Conservation (phyloP, 2,113 vertebrate species). For the Formicarius rufipectus region DNA sequence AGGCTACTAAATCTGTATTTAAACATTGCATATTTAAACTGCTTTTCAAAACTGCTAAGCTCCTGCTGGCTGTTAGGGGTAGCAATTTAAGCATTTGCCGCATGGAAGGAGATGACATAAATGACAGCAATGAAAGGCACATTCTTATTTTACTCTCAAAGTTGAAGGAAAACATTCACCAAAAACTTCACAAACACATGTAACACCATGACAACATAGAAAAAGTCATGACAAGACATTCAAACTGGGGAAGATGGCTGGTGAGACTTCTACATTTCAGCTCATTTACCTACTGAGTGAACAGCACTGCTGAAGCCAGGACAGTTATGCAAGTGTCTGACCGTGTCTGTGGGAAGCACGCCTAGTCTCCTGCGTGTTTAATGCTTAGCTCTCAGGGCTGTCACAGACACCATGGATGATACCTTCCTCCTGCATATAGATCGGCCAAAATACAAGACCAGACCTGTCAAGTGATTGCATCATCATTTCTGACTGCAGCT, state of each 20-base stretch:
- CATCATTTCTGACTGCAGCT: neutral
- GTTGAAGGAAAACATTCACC: neutral
- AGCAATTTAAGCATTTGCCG: neutral
- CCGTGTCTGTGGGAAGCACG: neutral
- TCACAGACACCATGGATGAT: neutral
- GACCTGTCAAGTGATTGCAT: neutral
- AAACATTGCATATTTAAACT: constrained; percentile 40
- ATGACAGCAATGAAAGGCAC: neutral
- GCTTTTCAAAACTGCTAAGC: constrained; percentile 48
- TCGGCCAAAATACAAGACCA: neutral
- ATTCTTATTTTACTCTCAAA: neutral
- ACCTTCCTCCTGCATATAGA: neutral
- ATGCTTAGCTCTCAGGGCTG: neutral
- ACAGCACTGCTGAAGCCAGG: neutral
- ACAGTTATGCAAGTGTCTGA: constrained; percentile 34
- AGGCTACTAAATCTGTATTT: constrained; percentile 49
- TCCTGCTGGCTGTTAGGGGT: neutral
- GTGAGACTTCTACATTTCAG: neutral
- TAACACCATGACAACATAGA: neutral
- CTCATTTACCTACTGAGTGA: neutral
- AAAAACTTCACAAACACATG: neutral
- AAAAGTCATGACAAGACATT: neutral
- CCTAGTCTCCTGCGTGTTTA: neutral
- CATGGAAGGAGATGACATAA: neutral
- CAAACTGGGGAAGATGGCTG: neutral